These are phyloP conservation scores for Malurus alboscapulatus DNA, from an alignment of 2,113 vertebrate species.

Conservation along the genomic window DNA sequence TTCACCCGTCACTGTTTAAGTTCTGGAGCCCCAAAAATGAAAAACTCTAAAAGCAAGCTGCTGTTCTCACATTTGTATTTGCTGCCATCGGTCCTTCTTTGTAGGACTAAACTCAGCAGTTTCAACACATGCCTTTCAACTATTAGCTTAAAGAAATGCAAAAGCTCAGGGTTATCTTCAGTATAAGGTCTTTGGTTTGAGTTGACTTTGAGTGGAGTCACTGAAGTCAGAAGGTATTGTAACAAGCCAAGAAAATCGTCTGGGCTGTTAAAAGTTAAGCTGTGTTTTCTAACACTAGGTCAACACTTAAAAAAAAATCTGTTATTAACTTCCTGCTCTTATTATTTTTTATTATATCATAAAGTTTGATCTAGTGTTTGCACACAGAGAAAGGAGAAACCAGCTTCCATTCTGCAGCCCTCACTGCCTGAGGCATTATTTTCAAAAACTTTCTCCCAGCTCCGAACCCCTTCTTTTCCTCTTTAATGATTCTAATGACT, in stretches of 20 bases:
- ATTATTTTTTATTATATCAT: not conserved
- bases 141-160: not conserved
- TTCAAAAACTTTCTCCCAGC: not conserved
- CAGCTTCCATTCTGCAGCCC: not conserved
- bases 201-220: not conserved
- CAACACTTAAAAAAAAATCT: not conserved
- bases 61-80: not conserved
- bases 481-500: not conserved
- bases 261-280: not conserved
- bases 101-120: not conserved
- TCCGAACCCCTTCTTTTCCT: not conserved
- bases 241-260: not conserved
- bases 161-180: not conserved
- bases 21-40: not conserved
- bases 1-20: not conserved
- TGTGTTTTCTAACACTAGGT: not conserved
- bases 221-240: not conserved
- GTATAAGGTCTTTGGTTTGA: not conserved
- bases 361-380: not conserved
- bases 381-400: not conserved
- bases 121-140: not conserved
- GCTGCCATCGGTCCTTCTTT: accelerated
- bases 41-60: accelerated
- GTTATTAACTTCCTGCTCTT: not conserved
- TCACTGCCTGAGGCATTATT: not conserved